A percentile compares a stretch with the other conserved stretches of the same genome.
phyloP scores from a whole-genome alignment of 1,140 invertebrate species.

The Drosophila ogumai region DNA sequence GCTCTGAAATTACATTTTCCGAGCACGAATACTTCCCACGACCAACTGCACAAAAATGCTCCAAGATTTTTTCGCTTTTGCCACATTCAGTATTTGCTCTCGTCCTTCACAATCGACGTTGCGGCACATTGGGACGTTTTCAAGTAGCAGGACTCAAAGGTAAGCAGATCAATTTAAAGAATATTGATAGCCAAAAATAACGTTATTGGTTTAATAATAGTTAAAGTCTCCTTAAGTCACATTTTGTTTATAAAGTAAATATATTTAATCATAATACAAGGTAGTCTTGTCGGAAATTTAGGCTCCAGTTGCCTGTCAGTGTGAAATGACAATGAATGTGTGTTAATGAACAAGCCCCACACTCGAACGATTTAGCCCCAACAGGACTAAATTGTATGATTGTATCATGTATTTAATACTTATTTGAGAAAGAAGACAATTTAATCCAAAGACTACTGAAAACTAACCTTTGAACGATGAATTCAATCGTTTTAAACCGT shows the following conservation, averaged over 20 bases:
- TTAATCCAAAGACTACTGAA: background rate
- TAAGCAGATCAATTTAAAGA: background rate
- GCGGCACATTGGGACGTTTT: slow-evolving; percentile 34
- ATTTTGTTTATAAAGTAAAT: background rate
- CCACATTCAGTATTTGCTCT: slow-evolving; percentile 49
- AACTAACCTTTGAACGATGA: background rate
- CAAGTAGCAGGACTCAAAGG: background rate
- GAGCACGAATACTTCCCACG: slow-evolving; percentile 73
- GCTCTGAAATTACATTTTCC: slow-evolving; percentile 80
- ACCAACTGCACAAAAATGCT: slow-evolving; percentile 75
- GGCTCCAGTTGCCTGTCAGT: no score
- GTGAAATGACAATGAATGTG: no score
- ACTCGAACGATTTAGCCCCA: no score
- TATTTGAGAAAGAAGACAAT: background rate
- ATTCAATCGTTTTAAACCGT: background rate
- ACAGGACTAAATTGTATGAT: no score
- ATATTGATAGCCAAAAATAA: background rate
- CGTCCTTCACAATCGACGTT: slow-evolving; percentile 32
- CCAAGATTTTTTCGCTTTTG: slow-evolving; percentile 60
- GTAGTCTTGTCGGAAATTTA: no score
- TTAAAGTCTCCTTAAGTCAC: background rate
- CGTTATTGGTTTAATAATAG: background rate
- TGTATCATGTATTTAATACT: background rate
- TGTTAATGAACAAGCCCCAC: no score
- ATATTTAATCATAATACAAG: no score